Evolutionary conservation across 1,140 invertebrate genomes (phyloP), one percentile per base, ranked within the genome.

Genomic region (Neodiprion fabricii): DNA sequence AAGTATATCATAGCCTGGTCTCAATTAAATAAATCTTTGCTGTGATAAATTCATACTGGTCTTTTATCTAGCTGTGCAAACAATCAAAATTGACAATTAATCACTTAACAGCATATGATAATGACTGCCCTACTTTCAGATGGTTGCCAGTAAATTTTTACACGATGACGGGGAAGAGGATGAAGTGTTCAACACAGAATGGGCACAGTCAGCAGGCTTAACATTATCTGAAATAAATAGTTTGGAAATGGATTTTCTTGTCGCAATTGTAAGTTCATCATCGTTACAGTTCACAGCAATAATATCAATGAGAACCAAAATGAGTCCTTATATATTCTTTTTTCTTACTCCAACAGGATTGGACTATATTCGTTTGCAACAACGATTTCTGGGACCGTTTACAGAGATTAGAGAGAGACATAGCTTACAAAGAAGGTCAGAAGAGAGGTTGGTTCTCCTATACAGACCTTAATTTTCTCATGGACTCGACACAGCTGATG

Each of bases 101-200:
- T 40, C 28, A 40, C 28, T 40, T 40, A 40, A 40, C 28, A 40
- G 28, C 28, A 40, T 40, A 61, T 75, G 9, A 10, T 53, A 69
- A 9, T 71, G 74, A 78, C 69, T 65, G 14, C 80, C 76, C 80
- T 79, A 82, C 79, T 85, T 90, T 21, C 83, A 98, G 97, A 95
- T 99, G 94, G 94, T 98, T 80, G 97, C 97, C 47, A 97, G 95
- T 80, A 99, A 99, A 90, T 98, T 96, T 87, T 89, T 98, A 79
- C 93, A 96, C 85, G 97, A 98, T 84, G 94, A 96, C 85, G 97
- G 96, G 71, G 95, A 96, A 88, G 93, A 95, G 78, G 95, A 96
- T 83, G 95, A 96, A 85, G 95, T 97, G 71, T 94, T 95, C 82
- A 94, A 96, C 82, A 91, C 92, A 73, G 95, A 97, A 89, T 99